Evolutionary conservation across 1,140 invertebrate genomes (phyloP), one percentile per base, ranked within the genome.

Genomic region (Dufourea novaeangliae): DNA sequence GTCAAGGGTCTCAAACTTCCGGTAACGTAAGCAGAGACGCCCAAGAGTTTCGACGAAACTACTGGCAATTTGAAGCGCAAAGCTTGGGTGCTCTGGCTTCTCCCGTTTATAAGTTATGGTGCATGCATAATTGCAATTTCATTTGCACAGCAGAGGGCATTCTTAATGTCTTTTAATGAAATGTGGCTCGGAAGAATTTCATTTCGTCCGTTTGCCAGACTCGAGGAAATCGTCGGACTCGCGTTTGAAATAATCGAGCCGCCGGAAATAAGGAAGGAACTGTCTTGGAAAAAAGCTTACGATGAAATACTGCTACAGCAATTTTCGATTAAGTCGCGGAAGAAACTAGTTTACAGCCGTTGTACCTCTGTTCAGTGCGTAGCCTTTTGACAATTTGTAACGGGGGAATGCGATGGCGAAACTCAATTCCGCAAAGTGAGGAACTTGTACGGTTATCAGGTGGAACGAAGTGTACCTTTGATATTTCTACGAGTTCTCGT

Each of bases 81-180:
- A 74, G 46, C 34, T 50, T 7, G 29, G 17, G 8, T 10, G 0
- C 68, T 6, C 32, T 27, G 32, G 32, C 37, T n/a, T 27, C 7
- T 12, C 22, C 20, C n/a, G 46, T 67, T 56, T 67, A 50, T 68
- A 50, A 76, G 22, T 69, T 69, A 69, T 54, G 54, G 52, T 29
- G 73, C 64, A 69, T 68, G 72, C 64, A 75, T 76, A 69, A 76
- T 76, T 59, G 73, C 73, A 44, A 76, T 69, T 76, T 69, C 73
- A 69, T 76, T 76, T 56, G 54, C 73, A 46, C 64, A 0, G 54
- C 32, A 14, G 17, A 17, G 39, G 54, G 54, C 22, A 59, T 76
- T 50, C 66, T 69, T 76, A 69, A 76, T 76, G 73, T 59, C 73
- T 61, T 69, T 76, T 76, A 76, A 76, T 76, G 73, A 76, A 76